A percentile compares a stretch with the other conserved stretches of the same genome.
Conservation (phyloP, 2,797 vertebrate genomes). For the Crenichthys baileyi region DNA sequence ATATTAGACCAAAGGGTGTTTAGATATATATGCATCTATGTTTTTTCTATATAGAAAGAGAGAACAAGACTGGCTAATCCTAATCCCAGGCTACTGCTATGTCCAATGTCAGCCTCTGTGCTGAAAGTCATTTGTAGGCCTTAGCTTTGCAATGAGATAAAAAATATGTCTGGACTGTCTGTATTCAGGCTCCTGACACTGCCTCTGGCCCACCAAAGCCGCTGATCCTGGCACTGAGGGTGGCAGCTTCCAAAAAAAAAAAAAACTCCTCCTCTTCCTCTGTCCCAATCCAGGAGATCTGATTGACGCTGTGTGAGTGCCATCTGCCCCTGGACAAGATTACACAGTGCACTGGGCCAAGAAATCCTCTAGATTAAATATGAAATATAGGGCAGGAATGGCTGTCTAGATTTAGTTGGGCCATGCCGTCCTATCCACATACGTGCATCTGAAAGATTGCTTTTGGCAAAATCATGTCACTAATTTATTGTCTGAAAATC, state of each 20-base stretch:
- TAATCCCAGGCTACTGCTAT: constrained; percentile 56
- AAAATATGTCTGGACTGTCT: constrained; percentile 43
- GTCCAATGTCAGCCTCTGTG: constrained; percentile 32
- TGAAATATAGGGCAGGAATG: constrained; percentile 80
- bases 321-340: constrained; percentile 78
- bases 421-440: background rate
- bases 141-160: constrained; percentile 34
- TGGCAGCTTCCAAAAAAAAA: constrained; percentile 16
- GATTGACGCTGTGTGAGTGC: constrained; percentile 67
- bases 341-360: constrained; percentile 72
- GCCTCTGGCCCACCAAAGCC: constrained; percentile 49
- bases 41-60: constrained; percentile 18
- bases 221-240: constrained; percentile 49
- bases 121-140: constrained; percentile 48
- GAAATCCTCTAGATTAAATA: constrained; percentile 80
- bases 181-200: constrained; percentile 26
- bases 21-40: constrained; percentile 6
- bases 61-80: constrained; percentile 52
- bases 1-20: background rate
- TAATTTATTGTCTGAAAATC: constrained; percentile 7
- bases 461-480: constrained; percentile 23
- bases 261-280: constrained; percentile 42
- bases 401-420: constrained; percentile 52
- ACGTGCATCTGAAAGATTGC: constrained; percentile 25
- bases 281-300: constrained; percentile 68